A percentile compares a stretch with the other conserved stretches of the same genome.
phyloP scores from a whole-genome alignment of 1,140 invertebrate genomes.

The Diorhabda carinulata region DNA sequence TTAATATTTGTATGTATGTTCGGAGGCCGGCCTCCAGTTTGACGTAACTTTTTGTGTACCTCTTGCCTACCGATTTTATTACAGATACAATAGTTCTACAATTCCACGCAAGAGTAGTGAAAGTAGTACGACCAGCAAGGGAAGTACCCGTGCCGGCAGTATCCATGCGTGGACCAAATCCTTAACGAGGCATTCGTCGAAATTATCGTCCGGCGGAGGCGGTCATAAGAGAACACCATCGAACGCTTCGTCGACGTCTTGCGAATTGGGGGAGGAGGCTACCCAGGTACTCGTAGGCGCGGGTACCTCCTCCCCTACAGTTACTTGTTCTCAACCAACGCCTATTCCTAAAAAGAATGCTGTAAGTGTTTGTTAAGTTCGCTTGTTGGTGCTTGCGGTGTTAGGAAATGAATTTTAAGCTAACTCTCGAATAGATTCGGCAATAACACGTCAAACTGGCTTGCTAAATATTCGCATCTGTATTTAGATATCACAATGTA shows the following conservation, averaged over 20 bases:
- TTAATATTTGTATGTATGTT: too few species aligned
- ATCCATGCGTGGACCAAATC: slow-evolving; percentile 36
- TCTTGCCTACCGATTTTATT: slow-evolving; percentile 19
- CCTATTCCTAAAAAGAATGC: slow-evolving; percentile 18
- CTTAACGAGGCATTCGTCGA: slow-evolving; percentile 27
- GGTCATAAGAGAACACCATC: slow-evolving; percentile 34
- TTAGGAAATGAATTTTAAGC: background rate
- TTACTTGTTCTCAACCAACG: slow-evolving; percentile 20
- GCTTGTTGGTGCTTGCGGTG: background rate
- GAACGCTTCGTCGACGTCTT: slow-evolving; percentile 36
- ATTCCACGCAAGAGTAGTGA: slow-evolving; percentile 42
- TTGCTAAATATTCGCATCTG: too few species aligned
- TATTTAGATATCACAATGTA: too few species aligned
- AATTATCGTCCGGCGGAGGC: slow-evolving; percentile 18
- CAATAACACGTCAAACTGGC: too few species aligned
- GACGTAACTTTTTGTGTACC: background rate
- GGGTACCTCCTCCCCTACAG: slow-evolving; percentile 39
- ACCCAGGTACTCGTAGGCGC: slow-evolving; percentile 29
- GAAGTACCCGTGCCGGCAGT: slow-evolving; percentile 25
- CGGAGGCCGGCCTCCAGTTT: too few species aligned
- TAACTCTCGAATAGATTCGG: too few species aligned
- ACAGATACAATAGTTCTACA: slow-evolving; percentile 35
- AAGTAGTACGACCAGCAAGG: slow-evolving; percentile 33
- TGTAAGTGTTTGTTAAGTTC: slow-evolving; percentile 14
- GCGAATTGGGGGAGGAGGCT: slow-evolving; percentile 46